Percentiles rank a stretch among this genome's conserved stretches.
Evolutionary conservation across 2,888 invertebrate species (phyloP).

Genomic region (Agrotis segetum): DNA sequence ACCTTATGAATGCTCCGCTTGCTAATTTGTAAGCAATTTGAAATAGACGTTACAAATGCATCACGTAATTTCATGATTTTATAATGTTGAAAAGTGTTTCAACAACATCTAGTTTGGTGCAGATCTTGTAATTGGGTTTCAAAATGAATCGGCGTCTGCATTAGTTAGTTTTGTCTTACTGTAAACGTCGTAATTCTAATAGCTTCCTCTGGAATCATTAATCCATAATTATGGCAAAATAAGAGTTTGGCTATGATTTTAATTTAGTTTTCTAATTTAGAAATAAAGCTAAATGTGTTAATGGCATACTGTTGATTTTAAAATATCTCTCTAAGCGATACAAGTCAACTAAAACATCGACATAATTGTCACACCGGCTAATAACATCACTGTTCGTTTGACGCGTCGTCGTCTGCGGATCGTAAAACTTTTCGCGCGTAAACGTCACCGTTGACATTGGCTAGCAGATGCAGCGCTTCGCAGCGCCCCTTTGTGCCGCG

Average conservation of each 20-base stretch:
- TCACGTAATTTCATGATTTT: background rate
- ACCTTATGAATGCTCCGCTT: conserved; percentile 42
- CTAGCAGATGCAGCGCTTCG: conserved; percentile 88
- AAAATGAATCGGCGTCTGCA: conserved; percentile 3
- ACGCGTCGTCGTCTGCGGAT: conserved; percentile 85
- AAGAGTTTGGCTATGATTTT: background rate
- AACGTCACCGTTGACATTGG: conserved; percentile 88
- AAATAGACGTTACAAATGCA: conserved; percentile 48
- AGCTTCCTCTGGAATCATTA: background rate
- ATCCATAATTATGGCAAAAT: background rate
- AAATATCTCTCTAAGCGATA: background rate
- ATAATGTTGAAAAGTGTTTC: conserved; percentile 16
- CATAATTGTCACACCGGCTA: conserved; percentile 49
- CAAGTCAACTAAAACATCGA: conserved; percentile 56
- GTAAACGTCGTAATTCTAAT: background rate
- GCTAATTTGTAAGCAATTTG: conserved; percentile 56
- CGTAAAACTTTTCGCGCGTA: conserved; percentile 91
- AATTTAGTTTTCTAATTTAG: background rate
- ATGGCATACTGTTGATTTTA: background rate
- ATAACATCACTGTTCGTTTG: conserved; percentile 81
- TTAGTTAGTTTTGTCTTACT: conserved; percentile 23
- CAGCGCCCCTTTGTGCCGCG: conserved; percentile 79
- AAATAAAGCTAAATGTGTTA: too few relatives aligned
- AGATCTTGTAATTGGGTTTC: conserved; percentile 22
- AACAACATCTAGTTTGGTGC: conserved; percentile 15